These are phyloP conservation scores for Schizaphis graminum DNA, from an alignment of 2,888 invertebrate genomes.

Conservation along the genomic window DNA sequence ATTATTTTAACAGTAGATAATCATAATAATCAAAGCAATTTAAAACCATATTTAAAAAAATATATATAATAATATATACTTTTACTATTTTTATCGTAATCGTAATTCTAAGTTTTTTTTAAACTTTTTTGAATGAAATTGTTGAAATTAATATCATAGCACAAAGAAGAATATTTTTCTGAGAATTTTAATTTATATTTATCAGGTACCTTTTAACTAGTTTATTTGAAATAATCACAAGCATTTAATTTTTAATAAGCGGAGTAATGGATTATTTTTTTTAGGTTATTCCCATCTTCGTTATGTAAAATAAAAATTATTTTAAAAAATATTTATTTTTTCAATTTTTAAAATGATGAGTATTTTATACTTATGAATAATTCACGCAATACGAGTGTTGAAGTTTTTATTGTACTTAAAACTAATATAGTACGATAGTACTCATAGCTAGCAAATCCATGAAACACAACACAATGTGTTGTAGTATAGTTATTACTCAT, in stretches of 20 bases:
- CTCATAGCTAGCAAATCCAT: neutral
- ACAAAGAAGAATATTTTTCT: too few species aligned
- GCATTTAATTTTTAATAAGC: neutral
- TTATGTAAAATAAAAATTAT: neutral
- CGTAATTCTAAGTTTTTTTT: too few species aligned
- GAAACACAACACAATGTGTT: neutral
- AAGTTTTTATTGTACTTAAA: neutral
- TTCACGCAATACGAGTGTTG: neutral
- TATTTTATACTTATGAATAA: neutral
- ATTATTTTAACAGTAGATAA: neutral
- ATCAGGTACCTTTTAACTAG: too few species aligned
- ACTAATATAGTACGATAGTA: neutral
- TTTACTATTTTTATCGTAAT: neutral
- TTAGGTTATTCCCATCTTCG: rapidly evolving
- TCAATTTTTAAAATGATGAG: neutral
- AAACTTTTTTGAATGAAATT: too few species aligned
- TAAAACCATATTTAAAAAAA: neutral
- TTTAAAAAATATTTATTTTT: neutral
- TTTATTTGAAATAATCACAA: too few species aligned
- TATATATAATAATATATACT: too few species aligned
- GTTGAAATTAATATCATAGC: too few species aligned
- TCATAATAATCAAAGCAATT: neutral
- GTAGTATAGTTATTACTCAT: neutral
- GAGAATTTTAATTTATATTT: too few species aligned
- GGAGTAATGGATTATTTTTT: neutral